phyloP scores from a whole-genome alignment of 2,888 invertebrate species.

The Hemaris fuciformis region DNA sequence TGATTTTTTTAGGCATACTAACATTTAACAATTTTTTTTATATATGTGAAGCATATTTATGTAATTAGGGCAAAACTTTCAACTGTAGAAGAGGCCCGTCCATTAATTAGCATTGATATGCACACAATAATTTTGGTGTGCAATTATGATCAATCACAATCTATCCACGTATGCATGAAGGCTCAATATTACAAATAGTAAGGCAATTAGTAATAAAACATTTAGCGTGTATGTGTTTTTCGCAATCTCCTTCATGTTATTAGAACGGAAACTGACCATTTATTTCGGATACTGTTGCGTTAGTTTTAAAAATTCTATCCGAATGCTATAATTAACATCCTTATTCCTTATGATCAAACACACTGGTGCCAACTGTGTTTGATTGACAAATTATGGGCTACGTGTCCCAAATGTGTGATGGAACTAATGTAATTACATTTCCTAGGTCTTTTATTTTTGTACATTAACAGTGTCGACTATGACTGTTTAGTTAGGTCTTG shows the following conservation, averaged over 20 bases:
- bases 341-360: too few species aligned
- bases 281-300: constrained; percentile 1
- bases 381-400: background rate
- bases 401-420: background rate
- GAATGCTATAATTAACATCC: background rate
- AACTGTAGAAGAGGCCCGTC: too few species aligned
- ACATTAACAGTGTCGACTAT: too few species aligned
- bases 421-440: background rate
- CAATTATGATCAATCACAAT: background rate
- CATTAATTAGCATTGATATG: background rate
- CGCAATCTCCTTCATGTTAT: constrained; percentile 2
- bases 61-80: too few species aligned
- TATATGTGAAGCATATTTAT: too few species aligned
- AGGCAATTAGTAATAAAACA: constrained; percentile 1
- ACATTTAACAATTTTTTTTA: too few species aligned
- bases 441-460: background rate
- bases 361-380: too few species aligned
- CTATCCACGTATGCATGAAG: background rate
- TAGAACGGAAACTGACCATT: background rate
- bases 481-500: too few species aligned
- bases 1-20: too few species aligned
- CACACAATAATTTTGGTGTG: background rate
- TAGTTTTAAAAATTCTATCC: background rate
- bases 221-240: background rate
- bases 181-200: constrained; percentile 4